phyloP scores from a whole-genome alignment of 1,140 invertebrate species.

The Dreissena rostriformis region DNA sequence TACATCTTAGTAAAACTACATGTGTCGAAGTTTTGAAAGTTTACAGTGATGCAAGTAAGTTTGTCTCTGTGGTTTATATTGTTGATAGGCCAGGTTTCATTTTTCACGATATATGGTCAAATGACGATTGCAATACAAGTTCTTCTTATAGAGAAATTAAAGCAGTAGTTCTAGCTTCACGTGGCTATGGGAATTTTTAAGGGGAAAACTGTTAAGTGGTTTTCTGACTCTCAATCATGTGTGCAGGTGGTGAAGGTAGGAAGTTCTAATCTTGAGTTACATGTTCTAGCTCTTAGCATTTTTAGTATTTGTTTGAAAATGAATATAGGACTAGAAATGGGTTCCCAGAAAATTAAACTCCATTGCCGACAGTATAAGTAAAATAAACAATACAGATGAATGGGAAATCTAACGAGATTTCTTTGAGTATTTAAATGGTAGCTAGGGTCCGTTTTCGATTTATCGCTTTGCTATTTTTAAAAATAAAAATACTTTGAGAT shows the following conservation, averaged over 20 bases:
- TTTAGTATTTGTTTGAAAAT: slow-evolving; percentile 1
- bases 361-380: slow-evolving; percentile 17
- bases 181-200: not conserved
- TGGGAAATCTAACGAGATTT: not conserved
- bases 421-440: slow-evolving; percentile 8
- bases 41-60: no score
- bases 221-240: slow-evolving; percentile 21
- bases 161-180: not conserved
- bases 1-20: no score
- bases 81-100: no score
- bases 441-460: not conserved
- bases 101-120: not conserved
- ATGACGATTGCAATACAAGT: slow-evolving; percentile 5
- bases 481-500: not conserved
- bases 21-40: no score
- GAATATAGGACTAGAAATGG: slow-evolving; percentile 10
- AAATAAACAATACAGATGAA: not conserved
- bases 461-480: not conserved
- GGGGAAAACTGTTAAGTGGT: not conserved
- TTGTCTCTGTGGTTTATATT: no score
- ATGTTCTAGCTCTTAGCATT: not conserved
- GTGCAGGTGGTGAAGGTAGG: slow-evolving; percentile 2
- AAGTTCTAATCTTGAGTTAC: slow-evolving; percentile 2
- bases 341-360: slow-evolving; percentile 12
- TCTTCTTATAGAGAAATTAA: not conserved